Percentiles rank a stretch among this genome's conserved stretches.
Conservation (phyloP, 2,797 vertebrate genomes). For the Chaetophractus vellerosus region DNA sequence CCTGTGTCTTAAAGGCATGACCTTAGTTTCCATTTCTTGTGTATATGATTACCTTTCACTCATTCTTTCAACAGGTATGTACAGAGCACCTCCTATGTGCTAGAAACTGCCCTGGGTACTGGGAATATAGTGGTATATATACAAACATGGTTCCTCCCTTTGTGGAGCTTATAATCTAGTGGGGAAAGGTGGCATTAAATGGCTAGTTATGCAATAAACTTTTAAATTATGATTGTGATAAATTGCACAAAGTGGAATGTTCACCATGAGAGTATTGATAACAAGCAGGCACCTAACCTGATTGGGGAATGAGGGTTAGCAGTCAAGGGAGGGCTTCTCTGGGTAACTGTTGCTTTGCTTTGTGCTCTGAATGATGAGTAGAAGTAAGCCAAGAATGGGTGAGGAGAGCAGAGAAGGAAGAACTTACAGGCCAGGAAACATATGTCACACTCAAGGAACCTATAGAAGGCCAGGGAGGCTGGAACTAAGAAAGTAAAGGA, state of each 20-base stretch:
- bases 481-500: slow-evolving; percentile 33
- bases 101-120: slow-evolving; percentile 29
- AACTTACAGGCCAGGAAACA: slow-evolving; percentile 42
- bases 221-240: slow-evolving; percentile 55
- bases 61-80: not conserved
- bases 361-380: slow-evolving; percentile 43
- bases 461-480: not conserved
- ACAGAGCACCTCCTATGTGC: too few species aligned
- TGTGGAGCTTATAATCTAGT: not conserved
- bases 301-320: slow-evolving; percentile 5
- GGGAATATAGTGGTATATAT: not conserved
- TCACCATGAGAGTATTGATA: slow-evolving; percentile 10
- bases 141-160: slow-evolving; percentile 18
- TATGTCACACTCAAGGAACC: slow-evolving; percentile 11
- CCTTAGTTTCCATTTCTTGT: slow-evolving; percentile 62
- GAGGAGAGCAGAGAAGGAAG: not conserved
- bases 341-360: slow-evolving; percentile 56
- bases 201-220: slow-evolving; percentile 29
- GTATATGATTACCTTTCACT: slow-evolving; percentile 64
- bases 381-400: slow-evolving; percentile 48
- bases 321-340: slow-evolving; percentile 39
- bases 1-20: slow-evolving; percentile 42
- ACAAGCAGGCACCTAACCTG: not conserved
- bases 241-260: slow-evolving; percentile 58
- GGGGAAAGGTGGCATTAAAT: slow-evolving; percentile 47